Evolutionary conservation across 2,113 vertebrate genomes (phyloP).

Genomic region (Conger conger): DNA sequence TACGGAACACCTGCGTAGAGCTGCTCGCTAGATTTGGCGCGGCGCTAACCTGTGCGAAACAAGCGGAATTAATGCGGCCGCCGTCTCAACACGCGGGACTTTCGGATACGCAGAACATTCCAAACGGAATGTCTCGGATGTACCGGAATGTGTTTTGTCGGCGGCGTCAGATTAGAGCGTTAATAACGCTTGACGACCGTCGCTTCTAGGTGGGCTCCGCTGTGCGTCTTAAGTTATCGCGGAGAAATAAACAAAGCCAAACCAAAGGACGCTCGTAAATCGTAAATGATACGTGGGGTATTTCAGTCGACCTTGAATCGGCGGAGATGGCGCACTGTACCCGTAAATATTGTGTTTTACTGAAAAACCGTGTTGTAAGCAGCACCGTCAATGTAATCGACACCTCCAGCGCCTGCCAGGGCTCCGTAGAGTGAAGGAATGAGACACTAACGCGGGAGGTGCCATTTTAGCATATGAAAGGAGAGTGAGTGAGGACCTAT

Average conservation of each 20-base stretch:
- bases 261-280: not conserved
- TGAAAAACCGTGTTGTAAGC: not conserved
- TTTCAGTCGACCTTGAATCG: not conserved
- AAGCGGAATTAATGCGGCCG: no score
- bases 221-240: not conserved
- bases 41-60: no score
- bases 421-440: no score
- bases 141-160: not conserved
- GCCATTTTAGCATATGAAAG: not conserved
- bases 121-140: not conserved
- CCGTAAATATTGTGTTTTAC: not conserved
- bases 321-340: not conserved
- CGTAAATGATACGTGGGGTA: not conserved
- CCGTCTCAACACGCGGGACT: no score
- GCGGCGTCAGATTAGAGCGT: not conserved
- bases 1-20: no score
- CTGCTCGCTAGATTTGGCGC: no score
- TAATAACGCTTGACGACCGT: no score
- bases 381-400: no score
- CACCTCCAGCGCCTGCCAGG: no score
- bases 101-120: not conserved
- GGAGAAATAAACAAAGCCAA: not conserved
- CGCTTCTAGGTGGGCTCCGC: not conserved
- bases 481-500: not conserved
- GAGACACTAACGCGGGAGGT: no score